Evolutionary conservation across 2,113 vertebrate genomes (phyloP), one percentile per base, ranked within the genome.

Genomic region (Ornithorhynchus anatinus): DNA sequence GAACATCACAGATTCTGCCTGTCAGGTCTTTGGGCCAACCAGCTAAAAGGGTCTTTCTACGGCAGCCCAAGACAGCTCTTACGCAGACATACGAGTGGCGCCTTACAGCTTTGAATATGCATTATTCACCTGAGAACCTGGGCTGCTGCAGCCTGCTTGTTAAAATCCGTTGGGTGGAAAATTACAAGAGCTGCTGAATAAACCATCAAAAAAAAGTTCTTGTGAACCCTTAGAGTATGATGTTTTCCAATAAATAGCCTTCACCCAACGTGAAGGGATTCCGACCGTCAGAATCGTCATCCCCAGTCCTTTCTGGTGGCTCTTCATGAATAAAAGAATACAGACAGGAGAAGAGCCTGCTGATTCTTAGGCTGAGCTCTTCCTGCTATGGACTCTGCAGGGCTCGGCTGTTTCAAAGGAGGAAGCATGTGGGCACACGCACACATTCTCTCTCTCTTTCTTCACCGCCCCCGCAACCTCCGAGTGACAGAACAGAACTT

Each of bases 151-250:
- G 39, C 23, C 19, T 19, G 53, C 10, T 54, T 29, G 31, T 32
- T 47, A 42, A 50, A 42, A 54, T 29, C 25, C 38, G 37, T 40
- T n/a, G 19, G 63, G 33, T 69, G 32, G 60, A 31, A 39, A 12
- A 36, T 19, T 33, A n/a, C 44, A 64, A 65, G 60, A 79, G 54
- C 29, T 36, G 72, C 68, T 68, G 5, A 79, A 68, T 48, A 25
- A 71, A 65, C 33, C 32, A 45, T 2, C 37, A 42, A 40, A 69
- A 29, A 29, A 15, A 37, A 39, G 43, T 25, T 62, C 11, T 29
- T 14, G 39, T 25, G 52, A 82, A 69, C 37, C 44, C 5, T 1
- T 1, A 74, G 45, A 5, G 25, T 1, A 13, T 11, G 51, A 20
- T 7, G 38, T 13, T 12, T 59, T 59, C 56, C 42, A 64, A 53